A percentile compares a stretch with the other conserved stretches of the same genome.
Conservation (phyloP, 2,888 invertebrate species). For the Lithodes maja region DNA sequence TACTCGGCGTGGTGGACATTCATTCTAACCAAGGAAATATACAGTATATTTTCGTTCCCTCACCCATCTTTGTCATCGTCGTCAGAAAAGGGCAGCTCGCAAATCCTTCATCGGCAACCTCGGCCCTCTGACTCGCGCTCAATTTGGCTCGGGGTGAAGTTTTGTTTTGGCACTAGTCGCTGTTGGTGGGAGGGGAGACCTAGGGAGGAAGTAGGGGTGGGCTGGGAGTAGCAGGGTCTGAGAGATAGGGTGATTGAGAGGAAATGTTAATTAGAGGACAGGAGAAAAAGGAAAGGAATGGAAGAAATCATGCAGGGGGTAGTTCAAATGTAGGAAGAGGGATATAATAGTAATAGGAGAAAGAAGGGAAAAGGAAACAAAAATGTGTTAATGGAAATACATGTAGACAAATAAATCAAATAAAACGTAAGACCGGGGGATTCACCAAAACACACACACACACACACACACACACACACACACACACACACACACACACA, state of each 20-base stretch:
- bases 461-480: neutral
- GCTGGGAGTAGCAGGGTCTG: neutral
- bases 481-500: neutral
- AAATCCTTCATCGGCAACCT: conserved; percentile 48
- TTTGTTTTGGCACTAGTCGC: conserved; percentile 32
- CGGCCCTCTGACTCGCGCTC: conserved; percentile 17
- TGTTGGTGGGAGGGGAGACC: neutral
- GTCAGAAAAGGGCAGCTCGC: conserved; percentile 18
- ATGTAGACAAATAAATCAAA: neutral
- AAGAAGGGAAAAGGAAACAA: neutral
- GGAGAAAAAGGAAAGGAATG: neutral
- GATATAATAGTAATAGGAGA: neutral
- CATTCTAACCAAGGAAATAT: no score
- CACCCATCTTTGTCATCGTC: conserved; percentile 1
- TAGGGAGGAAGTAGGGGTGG: neutral
- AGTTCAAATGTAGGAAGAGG: neutral
- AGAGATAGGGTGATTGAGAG: no score
- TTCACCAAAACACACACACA: neutral
- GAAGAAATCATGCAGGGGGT: neutral
- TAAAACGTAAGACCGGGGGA: neutral
- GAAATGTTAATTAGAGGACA: neutral
- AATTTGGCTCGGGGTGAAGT: conserved; percentile 39
- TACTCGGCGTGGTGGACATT: no score
- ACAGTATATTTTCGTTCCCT: neutral
- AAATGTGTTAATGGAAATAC: neutral